Conservation (phyloP, 2,888 invertebrate species). For the Polydrusus pterygomalis region DNA sequence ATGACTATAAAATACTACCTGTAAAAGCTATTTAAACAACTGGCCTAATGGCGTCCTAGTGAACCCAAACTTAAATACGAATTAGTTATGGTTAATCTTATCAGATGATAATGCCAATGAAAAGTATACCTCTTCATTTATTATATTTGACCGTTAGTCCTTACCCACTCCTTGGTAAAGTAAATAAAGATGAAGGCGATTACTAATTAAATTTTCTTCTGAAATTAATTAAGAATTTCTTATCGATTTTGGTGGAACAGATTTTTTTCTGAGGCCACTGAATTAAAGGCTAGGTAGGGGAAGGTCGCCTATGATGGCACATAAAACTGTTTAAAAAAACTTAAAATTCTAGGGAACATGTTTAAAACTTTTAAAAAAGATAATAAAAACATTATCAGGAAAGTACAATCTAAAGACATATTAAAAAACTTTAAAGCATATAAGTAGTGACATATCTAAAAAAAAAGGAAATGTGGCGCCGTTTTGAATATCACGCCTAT, state of each 20-base stretch:
- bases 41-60: neutral
- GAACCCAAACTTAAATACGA: neutral
- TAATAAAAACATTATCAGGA: no score
- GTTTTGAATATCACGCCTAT: no score
- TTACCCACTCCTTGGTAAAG: constrained; percentile 34
- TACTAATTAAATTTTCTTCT: constrained; percentile 45
- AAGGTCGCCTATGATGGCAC: no score
- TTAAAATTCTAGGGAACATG: no score
- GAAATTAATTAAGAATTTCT: constrained; percentile 42
- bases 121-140: constrained; percentile 31
- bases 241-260: constrained; percentile 32
- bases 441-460: no score
- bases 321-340: no score
- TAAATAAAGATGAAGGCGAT: constrained; percentile 33
- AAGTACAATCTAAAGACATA: no score
- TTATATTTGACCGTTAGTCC: constrained; percentile 38
- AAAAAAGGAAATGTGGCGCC: no score
- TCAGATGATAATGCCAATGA: constrained; percentile 11
- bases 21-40: neutral
- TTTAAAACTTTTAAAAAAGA: no score
- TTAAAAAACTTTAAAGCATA: no score
- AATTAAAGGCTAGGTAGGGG: no score
- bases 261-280: constrained; percentile 8
- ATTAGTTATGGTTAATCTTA: constrained; percentile 5
- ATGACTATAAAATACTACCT: neutral